Evolutionary conservation across 2,113 vertebrate species (phyloP), one percentile per base, ranked within the genome.

Genomic region (Ceyx melanurus): DNA sequence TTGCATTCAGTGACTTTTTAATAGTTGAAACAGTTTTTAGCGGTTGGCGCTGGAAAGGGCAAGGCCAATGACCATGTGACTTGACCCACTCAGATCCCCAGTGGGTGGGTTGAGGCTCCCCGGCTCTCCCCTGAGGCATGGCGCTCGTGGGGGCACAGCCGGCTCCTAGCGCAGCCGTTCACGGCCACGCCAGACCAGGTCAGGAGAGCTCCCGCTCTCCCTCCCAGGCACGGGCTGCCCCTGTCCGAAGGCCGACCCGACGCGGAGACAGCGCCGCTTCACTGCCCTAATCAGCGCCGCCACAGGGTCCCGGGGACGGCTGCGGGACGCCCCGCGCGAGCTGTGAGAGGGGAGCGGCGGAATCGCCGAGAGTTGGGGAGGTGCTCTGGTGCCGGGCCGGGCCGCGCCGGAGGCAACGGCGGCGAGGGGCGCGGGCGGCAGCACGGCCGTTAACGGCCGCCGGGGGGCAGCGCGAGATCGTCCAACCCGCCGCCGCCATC

Each of bases 381-480:
- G 26, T 5, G 16, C 33, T 14, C 21, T 20, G 58, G 33, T 4
- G 9, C 5, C 20, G n/a, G n/a, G 13, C 21, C 18, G 10, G 20
- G 33, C 33, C 7, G 42, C 8, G 19, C 25, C 20, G 18, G 22
- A 45, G 23, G 23, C 28, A 13, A 13, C 20, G 10, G 33, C 10
- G 22, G 43, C 46, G 50, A 19, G 25, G 54, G 75, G 46, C 28
- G 53, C 75, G 45, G 86, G 87, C 48, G 43, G 88, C 82, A 22
- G 93, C 91, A 77, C 78, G 94, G 91, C 89, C 82, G 42, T 29
- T 72, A 89, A 61, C 62, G 94, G 91, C 94, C 94, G 81, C 94
- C 91, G 85, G 94, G 94, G 93, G 93, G 93, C 91, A 95, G 94
- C 88, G 80, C 51, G 91, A 78, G 84, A 94, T 93, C 93, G 93